Base-by-base conservation (phyloP, 2,113 vertebrate genomes). In the Trochalopteron elliotii region DNA sequence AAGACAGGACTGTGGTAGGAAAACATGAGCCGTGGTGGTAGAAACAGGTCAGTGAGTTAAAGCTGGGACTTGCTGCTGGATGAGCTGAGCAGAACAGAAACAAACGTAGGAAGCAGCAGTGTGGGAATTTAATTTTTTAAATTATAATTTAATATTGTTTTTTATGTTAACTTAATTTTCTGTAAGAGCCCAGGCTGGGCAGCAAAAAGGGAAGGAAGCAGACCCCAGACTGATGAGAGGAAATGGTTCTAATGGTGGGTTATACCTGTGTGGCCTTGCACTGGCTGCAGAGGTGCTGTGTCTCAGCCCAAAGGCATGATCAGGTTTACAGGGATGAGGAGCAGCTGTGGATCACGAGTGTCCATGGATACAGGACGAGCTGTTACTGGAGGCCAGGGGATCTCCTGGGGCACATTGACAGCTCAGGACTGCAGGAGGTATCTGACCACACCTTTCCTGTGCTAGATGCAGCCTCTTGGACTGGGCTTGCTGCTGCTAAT, bases 211-310 rank as follows among this genome's bases (percentile, higher is more conserved):
- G 50, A 69, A 88, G 85, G 82, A 82, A 83, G 69, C 52, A 63
- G 65, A 57, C 31, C n/a, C 67, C 44, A 28, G n/a, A 9, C 33
- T 79, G 84, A 56, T 75, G n/a, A 27, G 2, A 9, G 64, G 42
- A 85, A 57, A 35, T 59, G 20, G 6, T 37, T 81, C 70, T 53
- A 33, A 27, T 63, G 42, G 6, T 89, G 49, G 3, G 35, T 72
- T 76, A 75, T 50, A 57, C 50, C 52, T 84, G 33, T 1, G 0
- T 28, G 52, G 47, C 1, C 0, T 30, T n/a, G 49, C 0, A 0
- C 25, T 76, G 77, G 30, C 72, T 68, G 33, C 2, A 0, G 30
- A 79, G 49, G 20, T 64, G 72, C 77, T 52, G 44, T 35, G 22
- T 61, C 53, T 60, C 44, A 64, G 40, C 57, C 10, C 55, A 56